Evolutionary conservation across 2,797 vertebrate species (phyloP).

Genomic region (Morus bassanus): DNA sequence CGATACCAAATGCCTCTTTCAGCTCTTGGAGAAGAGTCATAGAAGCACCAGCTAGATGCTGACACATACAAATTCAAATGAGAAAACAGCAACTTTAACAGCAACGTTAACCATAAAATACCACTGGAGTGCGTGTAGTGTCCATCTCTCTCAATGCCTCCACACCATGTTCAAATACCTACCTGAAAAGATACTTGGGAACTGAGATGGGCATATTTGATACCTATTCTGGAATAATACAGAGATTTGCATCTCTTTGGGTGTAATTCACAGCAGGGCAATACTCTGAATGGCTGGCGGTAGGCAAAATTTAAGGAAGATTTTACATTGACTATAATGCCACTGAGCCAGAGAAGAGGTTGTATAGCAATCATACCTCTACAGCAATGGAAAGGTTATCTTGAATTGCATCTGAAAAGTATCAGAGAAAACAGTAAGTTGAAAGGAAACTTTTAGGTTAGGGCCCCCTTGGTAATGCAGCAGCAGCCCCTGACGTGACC

Average conservation of each 20-base stretch:
- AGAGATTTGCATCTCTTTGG: not conserved
- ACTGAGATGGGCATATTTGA: not conserved
- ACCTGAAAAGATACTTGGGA: not conserved
- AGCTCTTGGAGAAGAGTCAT: not conserved
- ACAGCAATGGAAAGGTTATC: not conserved
- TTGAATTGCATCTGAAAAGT: not conserved
- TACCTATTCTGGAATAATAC: not conserved
- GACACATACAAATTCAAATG: not conserved
- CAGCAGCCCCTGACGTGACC: not conserved
- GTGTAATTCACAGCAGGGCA: not conserved
- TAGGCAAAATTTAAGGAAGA: not conserved
- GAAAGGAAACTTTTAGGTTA: not conserved
- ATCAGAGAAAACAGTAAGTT: not conserved
- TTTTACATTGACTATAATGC: not conserved
- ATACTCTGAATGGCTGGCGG: not conserved
- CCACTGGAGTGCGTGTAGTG: not conserved
- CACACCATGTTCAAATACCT: not conserved
- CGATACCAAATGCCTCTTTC: not conserved
- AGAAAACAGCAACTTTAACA: not conserved
- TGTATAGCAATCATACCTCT: not conserved
- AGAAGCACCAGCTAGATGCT: not conserved
- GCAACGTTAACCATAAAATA: not conserved
- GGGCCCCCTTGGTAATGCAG: not conserved
- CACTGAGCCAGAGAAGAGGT: not conserved
- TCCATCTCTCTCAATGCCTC: not conserved